phyloP scores from a whole-genome alignment of 2,113 vertebrate genomes.

The Erpornis zantholeuca region DNA sequence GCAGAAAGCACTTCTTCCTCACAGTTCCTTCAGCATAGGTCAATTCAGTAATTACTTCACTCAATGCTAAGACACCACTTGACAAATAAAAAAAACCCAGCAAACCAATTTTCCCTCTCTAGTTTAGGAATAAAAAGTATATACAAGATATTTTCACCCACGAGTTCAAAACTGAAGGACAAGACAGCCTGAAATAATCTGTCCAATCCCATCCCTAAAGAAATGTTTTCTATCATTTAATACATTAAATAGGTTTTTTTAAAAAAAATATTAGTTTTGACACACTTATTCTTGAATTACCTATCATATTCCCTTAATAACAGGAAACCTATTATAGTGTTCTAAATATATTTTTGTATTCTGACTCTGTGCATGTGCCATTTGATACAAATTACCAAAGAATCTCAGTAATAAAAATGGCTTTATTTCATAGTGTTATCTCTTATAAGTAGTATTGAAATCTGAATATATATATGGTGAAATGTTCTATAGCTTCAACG shows the following conservation, averaged over 20 bases:
- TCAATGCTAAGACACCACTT: not conserved
- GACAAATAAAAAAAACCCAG: not conserved
- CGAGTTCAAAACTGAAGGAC: not conserved
- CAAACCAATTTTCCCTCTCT: not conserved
- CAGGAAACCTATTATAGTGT: not conserved
- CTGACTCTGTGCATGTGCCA: not conserved
- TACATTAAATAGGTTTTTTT: not conserved
- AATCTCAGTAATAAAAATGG: not conserved
- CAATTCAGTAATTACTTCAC: constrained; percentile 8
- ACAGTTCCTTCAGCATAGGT: constrained; percentile 1
- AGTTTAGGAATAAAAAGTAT: not conserved
- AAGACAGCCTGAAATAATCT: not conserved
- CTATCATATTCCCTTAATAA: not conserved
- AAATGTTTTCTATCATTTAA: not conserved
- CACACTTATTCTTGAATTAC: not conserved
- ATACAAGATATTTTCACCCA: not conserved
- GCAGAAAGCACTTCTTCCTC: constrained; percentile 51
- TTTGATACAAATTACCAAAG: not conserved
- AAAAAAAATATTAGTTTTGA: not conserved
- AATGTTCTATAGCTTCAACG: not conserved
- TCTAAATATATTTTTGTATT: not conserved
- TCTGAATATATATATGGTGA: not conserved
- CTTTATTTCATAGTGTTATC: not conserved
- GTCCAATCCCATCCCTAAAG: not conserved
- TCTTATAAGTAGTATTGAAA: not conserved